Evolutionary conservation across 2,888 invertebrate genomes (phyloP), one percentile per base, ranked within the genome.

Genomic region (Tetheella fluctuosa): DNA sequence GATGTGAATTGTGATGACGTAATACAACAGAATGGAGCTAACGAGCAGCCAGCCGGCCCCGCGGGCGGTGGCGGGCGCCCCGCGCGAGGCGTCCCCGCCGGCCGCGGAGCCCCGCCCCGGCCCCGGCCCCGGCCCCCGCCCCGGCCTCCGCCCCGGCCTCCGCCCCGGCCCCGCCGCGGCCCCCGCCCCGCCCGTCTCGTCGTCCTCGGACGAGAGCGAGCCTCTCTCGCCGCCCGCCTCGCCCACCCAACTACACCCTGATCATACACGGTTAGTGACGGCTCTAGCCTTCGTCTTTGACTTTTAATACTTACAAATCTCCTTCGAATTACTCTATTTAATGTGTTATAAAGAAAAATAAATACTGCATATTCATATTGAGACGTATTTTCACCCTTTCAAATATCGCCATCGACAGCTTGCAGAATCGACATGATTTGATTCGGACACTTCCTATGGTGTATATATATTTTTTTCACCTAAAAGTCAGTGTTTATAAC

Each of bases 201-300:
- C 72, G 52, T 84, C 84, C 12, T 85, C 86, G 5, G 88, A 87
- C 73, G 90, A 85, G 65, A 90, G 90, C 80, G 91, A 90, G 77
- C 77, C 88, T 70, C 83, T 88, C 69, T 91, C 91, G 48, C 90
- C 89, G 73, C 91, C 91, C 68, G 91, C 90, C 64, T 89, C 92
- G 70, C 91, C 85, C 76, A 80, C 84, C 61, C 85, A 76, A 7
- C 77, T 76, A 72, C 84, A 76, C 64, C 71, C 74, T 37, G 85
- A 88, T 69, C 80, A 79, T 69, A 77, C 82, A 10, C 42, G 42
- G 42, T 48, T 0, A 48, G n/a, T 42, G 5, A 3, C 1, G 4
- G 1, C 5, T 3, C 39, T 3, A 2, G n/a, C n/a, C n/a, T n/a
- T n/a, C n/a, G n/a, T n/a, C n/a, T n/a, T n/a, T n/a, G n/a, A n/a